Evolutionary conservation across 2,113 vertebrate species (phyloP).

Genomic region (Scolopax mira): DNA sequence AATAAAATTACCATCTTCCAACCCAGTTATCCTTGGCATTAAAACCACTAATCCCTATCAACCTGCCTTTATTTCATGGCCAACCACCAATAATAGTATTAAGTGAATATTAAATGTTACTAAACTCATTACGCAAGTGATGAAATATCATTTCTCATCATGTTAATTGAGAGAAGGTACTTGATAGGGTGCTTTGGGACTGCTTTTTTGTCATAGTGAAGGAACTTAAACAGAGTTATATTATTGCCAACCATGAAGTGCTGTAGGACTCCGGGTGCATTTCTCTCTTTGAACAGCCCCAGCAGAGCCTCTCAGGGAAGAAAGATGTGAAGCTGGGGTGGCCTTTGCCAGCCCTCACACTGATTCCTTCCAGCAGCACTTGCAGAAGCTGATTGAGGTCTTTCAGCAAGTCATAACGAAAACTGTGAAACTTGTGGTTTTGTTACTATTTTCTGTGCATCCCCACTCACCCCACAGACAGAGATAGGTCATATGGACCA

Average conservation of each 20-base stretch:
- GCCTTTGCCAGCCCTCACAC: not conserved
- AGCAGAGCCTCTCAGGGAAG: not conserved
- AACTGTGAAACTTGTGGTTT: not conserved
- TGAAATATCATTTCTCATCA: not conserved
- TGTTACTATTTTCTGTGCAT: not conserved
- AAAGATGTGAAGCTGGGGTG: accelerated
- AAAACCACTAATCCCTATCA: not conserved
- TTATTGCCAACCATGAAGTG: not conserved
- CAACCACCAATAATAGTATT: not conserved
- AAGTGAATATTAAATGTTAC: not conserved
- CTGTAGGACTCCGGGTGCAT: accelerated
- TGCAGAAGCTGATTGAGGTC: not conserved
- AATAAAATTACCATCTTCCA: not conserved
- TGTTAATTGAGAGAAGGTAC: not conserved
- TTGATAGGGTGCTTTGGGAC: not conserved
- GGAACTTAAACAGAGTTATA: not conserved
- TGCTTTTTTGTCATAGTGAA: not conserved
- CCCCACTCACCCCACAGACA: not conserved
- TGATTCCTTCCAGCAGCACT: not conserved
- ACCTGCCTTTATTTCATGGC: not conserved
- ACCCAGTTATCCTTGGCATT: not conserved
- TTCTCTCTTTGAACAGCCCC: not conserved
- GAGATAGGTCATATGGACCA: accelerated
- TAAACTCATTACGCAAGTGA: not conserved
- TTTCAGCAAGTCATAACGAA: not conserved